Evolutionary conservation across 2,113 vertebrate species (phyloP).

Genomic region (Arvicanthis niloticus): DNA sequence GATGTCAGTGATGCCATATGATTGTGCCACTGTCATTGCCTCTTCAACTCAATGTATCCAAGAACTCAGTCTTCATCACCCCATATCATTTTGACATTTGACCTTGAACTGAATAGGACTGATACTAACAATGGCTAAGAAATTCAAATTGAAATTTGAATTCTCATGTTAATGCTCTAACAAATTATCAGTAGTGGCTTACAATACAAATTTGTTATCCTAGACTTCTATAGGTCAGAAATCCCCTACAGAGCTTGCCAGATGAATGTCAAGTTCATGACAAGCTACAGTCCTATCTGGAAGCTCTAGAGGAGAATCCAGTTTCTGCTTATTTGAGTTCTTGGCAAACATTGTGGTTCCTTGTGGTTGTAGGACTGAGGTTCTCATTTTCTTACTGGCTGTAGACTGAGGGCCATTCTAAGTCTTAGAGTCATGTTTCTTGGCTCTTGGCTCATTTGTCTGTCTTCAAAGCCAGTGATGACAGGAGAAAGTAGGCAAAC

Average conservation of each 20-base stretch:
- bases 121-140: conserved; percentile 29
- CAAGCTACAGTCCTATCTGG: conserved; percentile 16
- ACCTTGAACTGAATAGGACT: conserved; percentile 30
- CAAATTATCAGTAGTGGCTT: conserved; percentile 27
- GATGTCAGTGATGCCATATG: not conserved
- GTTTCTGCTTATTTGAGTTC: conserved; percentile 26
- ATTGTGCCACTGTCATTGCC: not conserved
- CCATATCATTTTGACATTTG: conserved; percentile 16
- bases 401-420: conserved; percentile 3
- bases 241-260: not conserved
- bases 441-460: conserved; percentile 17
- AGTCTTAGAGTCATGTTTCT: conserved; percentile 44
- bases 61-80: not conserved
- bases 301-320: not conserved
- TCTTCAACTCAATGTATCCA: conserved; percentile 34
- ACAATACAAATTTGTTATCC: not conserved
- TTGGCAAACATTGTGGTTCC: not conserved
- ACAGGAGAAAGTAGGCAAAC: not conserved
- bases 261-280: not conserved
- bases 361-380: not conserved
- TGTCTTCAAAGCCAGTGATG: conserved; percentile 40
- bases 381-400: conserved; percentile 5
- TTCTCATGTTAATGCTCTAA: conserved; percentile 45
- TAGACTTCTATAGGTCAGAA: conserved; percentile 15
- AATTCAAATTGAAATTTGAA: conserved; percentile 40